Evolutionary conservation across 2,113 vertebrate genomes (phyloP).

Genomic region (Hemicordylus capensis): DNA sequence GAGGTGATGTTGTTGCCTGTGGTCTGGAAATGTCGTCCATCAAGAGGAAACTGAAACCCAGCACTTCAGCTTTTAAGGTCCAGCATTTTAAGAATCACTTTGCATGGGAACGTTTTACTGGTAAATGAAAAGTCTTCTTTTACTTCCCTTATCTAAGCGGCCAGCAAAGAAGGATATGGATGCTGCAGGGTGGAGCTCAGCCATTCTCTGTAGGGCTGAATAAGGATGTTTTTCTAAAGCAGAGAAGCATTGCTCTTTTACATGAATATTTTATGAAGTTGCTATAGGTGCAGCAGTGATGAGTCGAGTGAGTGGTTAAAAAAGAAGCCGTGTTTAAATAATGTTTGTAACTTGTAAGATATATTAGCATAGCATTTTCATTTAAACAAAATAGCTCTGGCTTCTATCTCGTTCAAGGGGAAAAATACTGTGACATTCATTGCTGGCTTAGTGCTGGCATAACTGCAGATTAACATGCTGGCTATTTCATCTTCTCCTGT

Average conservation of each 20-base stretch:
- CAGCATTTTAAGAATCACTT: constrained; percentile 47
- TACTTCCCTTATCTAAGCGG: constrained; percentile 16
- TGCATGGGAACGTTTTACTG: constrained; percentile 46
- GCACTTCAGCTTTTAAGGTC: constrained; percentile 48
- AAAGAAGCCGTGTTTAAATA: not conserved
- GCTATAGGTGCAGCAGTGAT: too few species aligned
- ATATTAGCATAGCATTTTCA: not conserved
- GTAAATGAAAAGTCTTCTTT: constrained; percentile 43
- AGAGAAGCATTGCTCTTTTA: not conserved
- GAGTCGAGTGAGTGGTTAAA: not conserved
- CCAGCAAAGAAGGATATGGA: constrained; percentile 20
- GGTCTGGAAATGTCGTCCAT: constrained; percentile 58
- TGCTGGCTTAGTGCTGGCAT: constrained; percentile 57
- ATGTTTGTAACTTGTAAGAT: constrained; percentile 40
- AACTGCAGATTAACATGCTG: constrained; percentile 37
- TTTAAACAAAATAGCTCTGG: not conserved
- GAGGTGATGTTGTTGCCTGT: constrained; percentile 46
- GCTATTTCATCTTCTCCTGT: constrained; percentile 60
- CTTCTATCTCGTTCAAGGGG: constrained; percentile 29
- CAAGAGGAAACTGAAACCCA: constrained; percentile 36
- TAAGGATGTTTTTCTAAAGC: not conserved
- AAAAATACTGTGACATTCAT: constrained; percentile 18
- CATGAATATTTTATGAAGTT: constrained; percentile 22
- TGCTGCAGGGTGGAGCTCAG: not conserved
- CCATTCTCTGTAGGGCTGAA: not conserved